Evolutionary conservation across 2,113 vertebrate species (phyloP).

Genomic region (Platycercus adscitus): DNA sequence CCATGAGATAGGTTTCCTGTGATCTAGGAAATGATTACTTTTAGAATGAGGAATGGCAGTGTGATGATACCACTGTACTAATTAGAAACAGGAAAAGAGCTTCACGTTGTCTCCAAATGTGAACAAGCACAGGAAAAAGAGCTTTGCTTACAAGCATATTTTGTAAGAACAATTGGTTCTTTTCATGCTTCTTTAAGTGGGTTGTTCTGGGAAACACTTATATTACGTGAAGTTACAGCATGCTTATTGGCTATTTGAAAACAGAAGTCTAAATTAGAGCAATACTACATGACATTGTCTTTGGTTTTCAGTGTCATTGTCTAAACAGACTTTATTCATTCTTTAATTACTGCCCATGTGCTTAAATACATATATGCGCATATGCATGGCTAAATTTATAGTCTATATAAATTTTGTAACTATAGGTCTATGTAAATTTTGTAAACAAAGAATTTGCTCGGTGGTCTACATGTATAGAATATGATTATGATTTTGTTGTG

Average conservation of each 20-base stretch:
- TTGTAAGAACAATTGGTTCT: background rate
- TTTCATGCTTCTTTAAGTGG: background rate
- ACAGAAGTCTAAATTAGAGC: background rate
- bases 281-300: background rate
- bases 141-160: background rate
- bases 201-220: background rate
- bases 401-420: background rate
- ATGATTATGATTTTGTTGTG: background rate
- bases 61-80: fast-evolving
- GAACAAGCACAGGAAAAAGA: background rate
- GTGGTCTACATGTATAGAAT: background rate
- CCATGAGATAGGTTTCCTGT: background rate
- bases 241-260: background rate
- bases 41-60: background rate
- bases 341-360: background rate
- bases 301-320: background rate
- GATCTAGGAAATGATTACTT: background rate
- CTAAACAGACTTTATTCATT: background rate
- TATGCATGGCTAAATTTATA: background rate
- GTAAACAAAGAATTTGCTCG: background rate
- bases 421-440: background rate
- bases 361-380: background rate
- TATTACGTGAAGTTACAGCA: background rate
- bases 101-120: background rate
- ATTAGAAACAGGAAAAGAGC: background rate